These are phyloP conservation scores for Molossus molossus DNA, from an alignment of 2,797 vertebrate genomes.

Conservation along the genomic window DNA sequence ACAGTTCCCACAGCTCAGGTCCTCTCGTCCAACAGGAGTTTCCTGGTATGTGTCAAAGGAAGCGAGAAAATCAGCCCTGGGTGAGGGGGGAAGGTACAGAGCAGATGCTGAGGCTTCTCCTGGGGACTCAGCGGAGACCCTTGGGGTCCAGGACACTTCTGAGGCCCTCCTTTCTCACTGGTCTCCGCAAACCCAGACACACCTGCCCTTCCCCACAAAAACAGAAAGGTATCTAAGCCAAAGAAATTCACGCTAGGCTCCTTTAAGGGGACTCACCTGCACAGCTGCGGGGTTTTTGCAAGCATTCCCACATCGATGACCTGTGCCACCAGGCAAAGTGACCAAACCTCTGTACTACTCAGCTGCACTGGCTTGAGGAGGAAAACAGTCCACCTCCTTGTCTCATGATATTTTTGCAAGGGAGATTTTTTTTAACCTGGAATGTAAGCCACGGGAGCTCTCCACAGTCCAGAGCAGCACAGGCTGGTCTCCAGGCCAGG, in stretches of 20 bases:
- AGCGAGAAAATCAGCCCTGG: not conserved
- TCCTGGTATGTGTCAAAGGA: not conserved
- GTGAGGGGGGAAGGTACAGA: not conserved
- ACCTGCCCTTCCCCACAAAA: not conserved
- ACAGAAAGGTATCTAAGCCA: not conserved
- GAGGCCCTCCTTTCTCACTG: not conserved
- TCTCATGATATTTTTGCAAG: not conserved
- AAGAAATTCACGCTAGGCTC: not conserved
- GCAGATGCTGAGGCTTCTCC: not conserved
- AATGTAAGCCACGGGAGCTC: not conserved
- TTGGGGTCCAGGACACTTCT: not conserved
- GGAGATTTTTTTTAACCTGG: constrained; percentile 18
- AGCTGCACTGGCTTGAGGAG: not conserved
- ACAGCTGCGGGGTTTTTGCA: not conserved
- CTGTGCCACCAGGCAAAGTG: not conserved
- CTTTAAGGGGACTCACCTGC: not conserved
- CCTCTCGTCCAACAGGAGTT: not conserved
- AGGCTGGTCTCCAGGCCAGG: not conserved
- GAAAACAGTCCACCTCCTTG: not conserved
- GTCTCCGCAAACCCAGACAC: not conserved
- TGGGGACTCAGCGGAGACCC: not conserved
- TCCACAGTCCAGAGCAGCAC: not conserved
- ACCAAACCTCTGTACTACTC: not conserved
- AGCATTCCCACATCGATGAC: too few relatives aligned
- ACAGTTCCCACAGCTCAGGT: not conserved